Evolutionary conservation across 2,888 invertebrate species (phyloP).

Genomic region (Trypoxylon attenuatum): DNA sequence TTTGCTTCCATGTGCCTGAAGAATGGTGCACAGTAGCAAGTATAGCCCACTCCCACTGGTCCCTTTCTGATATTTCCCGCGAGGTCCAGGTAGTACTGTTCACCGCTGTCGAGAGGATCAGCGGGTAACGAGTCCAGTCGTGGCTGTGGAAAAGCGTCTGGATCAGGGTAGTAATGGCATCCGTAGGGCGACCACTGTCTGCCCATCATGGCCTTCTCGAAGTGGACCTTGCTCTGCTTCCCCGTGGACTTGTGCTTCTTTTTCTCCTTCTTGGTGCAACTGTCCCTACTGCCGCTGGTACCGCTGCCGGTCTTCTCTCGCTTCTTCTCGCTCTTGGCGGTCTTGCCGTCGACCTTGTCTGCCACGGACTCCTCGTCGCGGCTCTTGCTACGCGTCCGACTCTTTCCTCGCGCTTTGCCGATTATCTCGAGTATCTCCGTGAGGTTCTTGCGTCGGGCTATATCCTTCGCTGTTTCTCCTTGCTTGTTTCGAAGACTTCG

Average conservation of each 20-base stretch:
- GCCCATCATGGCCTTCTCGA: constrained; percentile 73
- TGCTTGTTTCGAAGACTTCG: constrained; percentile 86
- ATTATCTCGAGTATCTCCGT: constrained; percentile 89
- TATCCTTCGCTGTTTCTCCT: constrained; percentile 91
- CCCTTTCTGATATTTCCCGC: constrained; percentile 97
- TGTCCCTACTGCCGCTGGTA: constrained; percentile 77
- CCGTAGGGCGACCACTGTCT: constrained; percentile 91
- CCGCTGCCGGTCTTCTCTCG: constrained; percentile 76
- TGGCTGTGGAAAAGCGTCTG: constrained; percentile 89
- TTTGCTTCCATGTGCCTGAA: constrained; percentile 91
- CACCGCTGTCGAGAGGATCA: constrained; percentile 90
- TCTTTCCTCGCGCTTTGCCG: constrained; percentile 67
- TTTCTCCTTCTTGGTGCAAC: constrained; percentile 68
- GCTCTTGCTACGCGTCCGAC: constrained; percentile 62
- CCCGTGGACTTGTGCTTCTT: constrained; percentile 66
- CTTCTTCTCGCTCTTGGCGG: constrained; percentile 63
- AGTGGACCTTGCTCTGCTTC: constrained; percentile 73
- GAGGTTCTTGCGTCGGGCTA: constrained; percentile 90
- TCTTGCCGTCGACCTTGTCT: constrained; percentile 54
- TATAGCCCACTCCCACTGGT: constrained; percentile 94
- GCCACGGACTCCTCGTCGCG: constrained; percentile 46
- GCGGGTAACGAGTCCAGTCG: constrained; percentile 89
- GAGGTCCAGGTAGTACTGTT: constrained; percentile 95
- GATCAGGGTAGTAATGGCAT: constrained; percentile 92
- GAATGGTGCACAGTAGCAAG: constrained; percentile 94